A percentile compares a stretch with the other conserved stretches of the same genome.
phyloP scores from a whole-genome alignment of 2,888 invertebrate genomes.

The Melanchra persicariae region DNA sequence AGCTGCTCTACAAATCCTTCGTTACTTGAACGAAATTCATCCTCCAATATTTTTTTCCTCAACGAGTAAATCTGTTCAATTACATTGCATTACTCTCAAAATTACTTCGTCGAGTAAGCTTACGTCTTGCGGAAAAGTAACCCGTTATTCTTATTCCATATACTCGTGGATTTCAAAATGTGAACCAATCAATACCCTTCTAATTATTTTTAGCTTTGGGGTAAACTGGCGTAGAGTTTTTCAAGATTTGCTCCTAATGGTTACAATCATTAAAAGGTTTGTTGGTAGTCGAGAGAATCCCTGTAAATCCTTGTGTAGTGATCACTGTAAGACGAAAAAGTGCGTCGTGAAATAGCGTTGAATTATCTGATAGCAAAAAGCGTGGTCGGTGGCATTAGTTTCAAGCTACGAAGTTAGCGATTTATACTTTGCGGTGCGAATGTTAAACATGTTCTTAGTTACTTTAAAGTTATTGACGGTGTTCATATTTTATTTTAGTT shows the following conservation, averaged over 20 bases:
- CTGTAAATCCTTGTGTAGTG: slow-evolving; percentile 52
- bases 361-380: slow-evolving; percentile 74
- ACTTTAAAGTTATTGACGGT: not conserved
- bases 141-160: slow-evolving; percentile 65
- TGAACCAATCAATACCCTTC: slow-evolving; percentile 56
- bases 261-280: slow-evolving; percentile 31
- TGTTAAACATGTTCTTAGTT: not conserved
- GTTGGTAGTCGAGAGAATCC: slow-evolving; percentile 31
- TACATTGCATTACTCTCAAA: slow-evolving; percentile 71
- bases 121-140: slow-evolving; percentile 62
- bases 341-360: slow-evolving; percentile 70
- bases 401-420: slow-evolving; percentile 51
- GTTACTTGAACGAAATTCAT: slow-evolving; percentile 64
- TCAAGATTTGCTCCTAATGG: slow-evolving; percentile 31
- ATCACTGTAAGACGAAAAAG: slow-evolving; percentile 68
- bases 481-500: not conserved
- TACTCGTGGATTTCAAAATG: slow-evolving; percentile 40
- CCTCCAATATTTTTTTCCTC: slow-evolving; percentile 50
- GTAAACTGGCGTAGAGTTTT: slow-evolving; percentile 1
- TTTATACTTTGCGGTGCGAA: not conserved
- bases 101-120: slow-evolving; percentile 68
- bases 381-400: slow-evolving; percentile 53
- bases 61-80: slow-evolving; percentile 68
- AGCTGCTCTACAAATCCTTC: slow-evolving; percentile 68
- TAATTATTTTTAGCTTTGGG: slow-evolving; percentile 60